Evolutionary conservation across 2,113 vertebrate genomes (phyloP).

Genomic region (Rhinoptilus africanus): DNA sequence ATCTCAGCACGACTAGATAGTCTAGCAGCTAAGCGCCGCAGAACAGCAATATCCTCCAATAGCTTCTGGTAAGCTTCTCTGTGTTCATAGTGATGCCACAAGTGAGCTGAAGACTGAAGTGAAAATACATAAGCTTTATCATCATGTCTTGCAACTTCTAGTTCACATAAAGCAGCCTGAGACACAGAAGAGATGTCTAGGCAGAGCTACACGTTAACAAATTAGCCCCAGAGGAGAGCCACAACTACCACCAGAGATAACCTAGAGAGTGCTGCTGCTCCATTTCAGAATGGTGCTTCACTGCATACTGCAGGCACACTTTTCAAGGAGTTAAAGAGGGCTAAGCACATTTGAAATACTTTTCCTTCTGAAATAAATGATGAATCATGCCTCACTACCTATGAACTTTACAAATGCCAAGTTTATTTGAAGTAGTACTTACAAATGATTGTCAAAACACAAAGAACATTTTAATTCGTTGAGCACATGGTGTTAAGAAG

Average conservation of each 20-base stretch:
- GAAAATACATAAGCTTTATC: neutral
- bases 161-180: neutral
- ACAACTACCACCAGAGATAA: neutral
- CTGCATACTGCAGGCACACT: neutral
- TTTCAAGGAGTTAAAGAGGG: neutral
- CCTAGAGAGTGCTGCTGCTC: neutral
- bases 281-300: neutral
- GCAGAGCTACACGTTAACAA: neutral
- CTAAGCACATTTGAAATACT: neutral
- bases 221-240: neutral
- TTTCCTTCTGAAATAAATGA: neutral
- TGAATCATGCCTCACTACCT: rapidly evolving
- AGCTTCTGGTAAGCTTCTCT: slow-evolving; percentile 92
- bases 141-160: neutral
- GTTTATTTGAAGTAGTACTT: neutral
- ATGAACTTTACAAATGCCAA: neutral
- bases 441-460: neutral
- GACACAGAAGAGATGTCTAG: neutral
- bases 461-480: neutral
- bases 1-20: slow-evolving; percentile 94
- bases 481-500: neutral
- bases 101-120: slow-evolving; percentile 82
- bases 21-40: slow-evolving; percentile 86
- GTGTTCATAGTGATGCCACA: slow-evolving; percentile 92
- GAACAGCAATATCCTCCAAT: slow-evolving; percentile 85